These are phyloP conservation scores for Chrysaora quinquecirrha DNA, from an alignment of 30 jellyfish, hydroid and myxozoan species.

Conservation along the genomic window DNA sequence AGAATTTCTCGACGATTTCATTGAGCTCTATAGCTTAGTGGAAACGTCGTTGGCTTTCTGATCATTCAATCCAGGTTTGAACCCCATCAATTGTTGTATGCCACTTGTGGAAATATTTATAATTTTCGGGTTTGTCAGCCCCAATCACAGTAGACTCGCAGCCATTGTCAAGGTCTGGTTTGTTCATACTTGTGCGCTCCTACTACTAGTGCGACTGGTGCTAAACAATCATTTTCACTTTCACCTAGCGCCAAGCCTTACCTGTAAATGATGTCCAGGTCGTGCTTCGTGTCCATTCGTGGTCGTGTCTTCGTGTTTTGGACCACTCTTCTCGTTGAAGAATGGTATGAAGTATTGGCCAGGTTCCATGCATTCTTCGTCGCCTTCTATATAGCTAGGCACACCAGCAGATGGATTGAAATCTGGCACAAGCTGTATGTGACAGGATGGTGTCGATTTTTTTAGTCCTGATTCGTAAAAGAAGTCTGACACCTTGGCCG, in stretches of 20 bases:
- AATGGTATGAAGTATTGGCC: constrained; percentile 84
- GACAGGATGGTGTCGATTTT: constrained; percentile 77
- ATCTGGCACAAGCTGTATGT: constrained; percentile 73
- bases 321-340: constrained; percentile 84
- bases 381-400: constrained; percentile 89
- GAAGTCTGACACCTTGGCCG: constrained; percentile 34
- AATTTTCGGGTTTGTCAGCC: background rate
- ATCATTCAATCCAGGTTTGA: no score
- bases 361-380: constrained; percentile 72
- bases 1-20: no score
- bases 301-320: constrained; percentile 71
- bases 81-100: no score
- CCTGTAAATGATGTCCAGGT: constrained; percentile 96
- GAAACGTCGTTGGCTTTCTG: no score
- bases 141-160: background rate
- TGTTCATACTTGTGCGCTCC: no score
- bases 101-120: background rate
- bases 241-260: no score
- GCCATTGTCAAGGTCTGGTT: no score
- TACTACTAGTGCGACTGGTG: no score
- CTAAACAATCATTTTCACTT: no score
- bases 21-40: no score
- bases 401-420: constrained; percentile 91
- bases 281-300: constrained; percentile 91
- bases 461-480: constrained; percentile 61